Base-by-base conservation (phyloP, 2,113 vertebrate genomes). In the Orcinus orca region DNA sequence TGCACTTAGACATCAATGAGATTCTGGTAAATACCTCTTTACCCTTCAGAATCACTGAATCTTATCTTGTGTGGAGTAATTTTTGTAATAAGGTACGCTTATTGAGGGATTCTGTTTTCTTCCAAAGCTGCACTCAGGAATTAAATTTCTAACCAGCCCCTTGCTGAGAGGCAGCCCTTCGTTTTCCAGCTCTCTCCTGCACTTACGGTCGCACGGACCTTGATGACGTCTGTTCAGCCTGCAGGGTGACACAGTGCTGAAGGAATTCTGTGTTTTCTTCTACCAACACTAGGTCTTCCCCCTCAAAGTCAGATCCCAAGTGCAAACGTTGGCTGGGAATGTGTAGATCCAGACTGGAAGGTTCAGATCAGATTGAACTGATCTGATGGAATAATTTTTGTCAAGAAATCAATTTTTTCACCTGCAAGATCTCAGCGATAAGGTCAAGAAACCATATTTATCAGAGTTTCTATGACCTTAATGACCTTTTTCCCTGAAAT, bases 61-160 rank as follows among this genome's bases (percentile, higher is more conserved):
- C 18, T 25, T 90, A 41, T 3, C 41, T 95, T 23, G 38, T 21
- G 2, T 74, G 93, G 26, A 38, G 47, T 44, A 0, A 8, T n/a
- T 93, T 96, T 91, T 29, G 0, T 44, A 58, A 62, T 33, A 12
- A 88, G 50, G 81, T 0, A 0, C 1, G 74, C 5, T 58, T n/a
- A 58, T 4, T 12, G 47, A 84, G 44, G 98, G 96, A 97, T 98
- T 97, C 97, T 98, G 92, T 97, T 99, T 98, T 98, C 98, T 98
- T 98, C 98, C 97, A 97, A 98, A 98, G 98, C 99, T 98, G 98
- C 98, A 99, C 98, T 99, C 98, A 98, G 99, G 98, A 99, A 99
- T 99, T 99, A 99, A 99, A 99, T 98, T 99, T 99, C 99, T 98
- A 99, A 97, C 98, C 98, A 98, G 98, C 98, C 98, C 97, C 98